phyloP scores from a whole-genome alignment of 2,888 invertebrate species.

The Mythimna loreyi region DNA sequence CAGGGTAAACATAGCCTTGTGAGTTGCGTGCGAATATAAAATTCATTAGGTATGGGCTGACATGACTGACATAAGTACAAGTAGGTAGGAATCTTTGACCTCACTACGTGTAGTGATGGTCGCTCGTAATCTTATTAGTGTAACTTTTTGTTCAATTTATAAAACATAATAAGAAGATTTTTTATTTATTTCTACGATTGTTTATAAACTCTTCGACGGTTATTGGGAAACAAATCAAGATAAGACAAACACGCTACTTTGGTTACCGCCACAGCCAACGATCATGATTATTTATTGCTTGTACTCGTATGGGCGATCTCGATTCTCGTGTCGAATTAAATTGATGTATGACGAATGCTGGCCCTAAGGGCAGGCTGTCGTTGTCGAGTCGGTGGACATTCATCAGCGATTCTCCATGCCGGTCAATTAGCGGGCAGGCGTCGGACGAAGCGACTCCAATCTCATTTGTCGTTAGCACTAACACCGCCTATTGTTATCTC shows the following conservation, averaged over 20 bases:
- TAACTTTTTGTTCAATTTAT: constrained; percentile 38
- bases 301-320: constrained; percentile 68
- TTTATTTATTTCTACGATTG: constrained; percentile 8
- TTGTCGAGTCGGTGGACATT: constrained; percentile 75
- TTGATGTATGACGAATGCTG: constrained; percentile 79
- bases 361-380: constrained; percentile 73
- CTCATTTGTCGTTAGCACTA: constrained; percentile 72
- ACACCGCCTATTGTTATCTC: constrained; percentile 72
- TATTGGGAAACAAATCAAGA: constrained; percentile 35
- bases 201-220: constrained; percentile 1
- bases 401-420: constrained; percentile 85
- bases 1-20: constrained; percentile 71
- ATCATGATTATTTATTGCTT: constrained; percentile 42
- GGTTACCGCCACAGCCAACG: constrained; percentile 18
- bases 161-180: not conserved
- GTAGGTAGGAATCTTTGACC: constrained; percentile 51
- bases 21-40: constrained; percentile 73
- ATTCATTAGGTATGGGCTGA: constrained; percentile 63
- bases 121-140: constrained; percentile 53
- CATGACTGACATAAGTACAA: constrained; percentile 47
- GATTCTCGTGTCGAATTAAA: constrained; percentile 76
- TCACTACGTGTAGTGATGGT: constrained; percentile 32
- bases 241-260: constrained; percentile 23
- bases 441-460: constrained; percentile 71
- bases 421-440: constrained; percentile 83